phyloP scores from a whole-genome alignment of 2,113 vertebrate species.

The Sturnira hondurensis region DNA sequence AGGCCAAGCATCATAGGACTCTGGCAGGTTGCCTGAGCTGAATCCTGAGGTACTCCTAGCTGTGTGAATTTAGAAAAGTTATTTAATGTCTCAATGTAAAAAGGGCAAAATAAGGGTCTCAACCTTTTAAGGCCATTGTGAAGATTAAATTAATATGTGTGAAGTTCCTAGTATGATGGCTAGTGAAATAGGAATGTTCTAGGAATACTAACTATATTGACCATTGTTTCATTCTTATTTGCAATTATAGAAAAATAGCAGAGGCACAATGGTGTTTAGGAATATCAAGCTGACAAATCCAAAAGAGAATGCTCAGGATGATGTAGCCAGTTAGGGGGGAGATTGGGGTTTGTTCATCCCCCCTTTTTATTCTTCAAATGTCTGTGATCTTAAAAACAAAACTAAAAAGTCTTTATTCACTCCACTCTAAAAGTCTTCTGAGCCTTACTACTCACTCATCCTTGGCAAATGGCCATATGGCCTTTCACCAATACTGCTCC shows the following conservation, averaged over 20 bases:
- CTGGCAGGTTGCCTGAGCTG: neutral
- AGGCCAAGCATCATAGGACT: neutral
- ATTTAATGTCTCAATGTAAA: neutral
- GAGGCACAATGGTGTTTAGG: neutral
- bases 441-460: neutral
- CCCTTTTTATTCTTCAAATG: neutral
- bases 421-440: neutral
- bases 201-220: neutral
- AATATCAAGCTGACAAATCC: neutral
- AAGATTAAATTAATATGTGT: neutral
- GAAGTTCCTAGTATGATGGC: neutral
- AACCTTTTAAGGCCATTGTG: neutral
- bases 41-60: neutral
- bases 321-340: accelerated
- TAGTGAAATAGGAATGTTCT: neutral
- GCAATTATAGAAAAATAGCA: neutral
- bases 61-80: neutral
- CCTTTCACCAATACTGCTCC: neutral
- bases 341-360: neutral
- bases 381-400: neutral
- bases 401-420: neutral
- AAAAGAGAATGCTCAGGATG: neutral
- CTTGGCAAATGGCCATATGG: neutral
- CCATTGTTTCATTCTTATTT: neutral
- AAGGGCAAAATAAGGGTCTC: neutral